A percentile compares a stretch with the other conserved stretches of the same genome.
These are phyloP conservation scores for Cephus pygmeus DNA, from an alignment of 2,888 invertebrate genomes.

Conservation along the genomic window DNA sequence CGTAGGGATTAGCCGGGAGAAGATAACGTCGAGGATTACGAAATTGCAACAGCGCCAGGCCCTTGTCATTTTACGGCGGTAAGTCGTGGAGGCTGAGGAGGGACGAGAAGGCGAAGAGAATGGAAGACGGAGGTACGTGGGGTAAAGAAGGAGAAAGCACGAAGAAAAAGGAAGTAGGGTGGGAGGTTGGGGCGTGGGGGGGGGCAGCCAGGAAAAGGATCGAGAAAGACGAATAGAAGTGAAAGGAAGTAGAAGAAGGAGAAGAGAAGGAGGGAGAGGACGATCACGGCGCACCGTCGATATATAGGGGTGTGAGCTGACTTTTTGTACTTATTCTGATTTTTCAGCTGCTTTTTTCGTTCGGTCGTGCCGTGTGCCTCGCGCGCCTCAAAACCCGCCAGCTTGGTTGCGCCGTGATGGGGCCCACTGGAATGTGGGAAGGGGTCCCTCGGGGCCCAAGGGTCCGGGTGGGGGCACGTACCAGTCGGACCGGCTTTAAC, in stretches of 20 bases:
- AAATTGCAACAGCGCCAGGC: background rate
- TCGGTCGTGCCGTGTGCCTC: constrained; percentile 45
- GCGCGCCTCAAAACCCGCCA: constrained; percentile 58
- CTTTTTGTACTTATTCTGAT: constrained; percentile 55
- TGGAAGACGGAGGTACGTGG: background rate
- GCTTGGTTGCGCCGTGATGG: constrained; percentile 50
- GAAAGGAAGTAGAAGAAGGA: constrained; percentile 12
- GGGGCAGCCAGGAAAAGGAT: background rate
- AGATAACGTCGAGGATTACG: background rate
- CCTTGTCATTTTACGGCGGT: background rate
- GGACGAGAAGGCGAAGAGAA: background rate
- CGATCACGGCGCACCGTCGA: constrained; percentile 16
- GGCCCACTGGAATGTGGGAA: constrained; percentile 68
- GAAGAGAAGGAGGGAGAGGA: background rate
- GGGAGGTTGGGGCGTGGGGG: background rate
- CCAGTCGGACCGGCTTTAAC: constrained; percentile 59
- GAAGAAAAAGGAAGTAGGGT: background rate
- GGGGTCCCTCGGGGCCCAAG: constrained; percentile 74
- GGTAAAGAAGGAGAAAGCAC: background rate
- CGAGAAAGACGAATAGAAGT: constrained; percentile 9
- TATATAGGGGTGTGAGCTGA: constrained; percentile 41
- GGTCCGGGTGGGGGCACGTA: constrained; percentile 67
- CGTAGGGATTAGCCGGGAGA: too few species aligned
- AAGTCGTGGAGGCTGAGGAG: background rate
- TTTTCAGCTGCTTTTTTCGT: constrained; percentile 56